These are phyloP conservation scores for Peromyscus polionotus DNA, from an alignment of 2,113 vertebrate species.

Conservation along the genomic window DNA sequence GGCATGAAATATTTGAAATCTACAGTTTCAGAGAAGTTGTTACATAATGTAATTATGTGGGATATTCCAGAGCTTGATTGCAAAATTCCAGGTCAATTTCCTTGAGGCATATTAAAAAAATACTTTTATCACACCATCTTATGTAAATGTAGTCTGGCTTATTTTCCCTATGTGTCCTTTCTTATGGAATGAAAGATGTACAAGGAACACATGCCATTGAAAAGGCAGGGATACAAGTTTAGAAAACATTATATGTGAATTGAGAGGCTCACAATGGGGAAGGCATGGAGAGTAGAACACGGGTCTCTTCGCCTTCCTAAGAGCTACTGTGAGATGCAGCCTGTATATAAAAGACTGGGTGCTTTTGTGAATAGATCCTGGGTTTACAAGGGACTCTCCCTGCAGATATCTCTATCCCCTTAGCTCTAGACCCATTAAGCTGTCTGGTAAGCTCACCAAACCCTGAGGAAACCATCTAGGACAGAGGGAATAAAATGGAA, in stretches of 20 bases:
- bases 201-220: not conserved
- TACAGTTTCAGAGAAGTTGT: slow-evolving; percentile 43
- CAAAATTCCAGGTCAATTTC: slow-evolving; percentile 51
- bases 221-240: not conserved
- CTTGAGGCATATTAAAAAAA: slow-evolving; percentile 12
- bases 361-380: not conserved
- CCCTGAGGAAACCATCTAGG: not conserved
- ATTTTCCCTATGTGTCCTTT: not conserved
- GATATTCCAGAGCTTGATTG: not conserved
- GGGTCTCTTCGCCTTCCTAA: not conserved
- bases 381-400: not conserved
- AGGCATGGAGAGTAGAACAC: not conserved
- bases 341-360: not conserved
- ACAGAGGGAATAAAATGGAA: not conserved
- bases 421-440: not conserved
- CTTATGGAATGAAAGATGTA: not conserved
- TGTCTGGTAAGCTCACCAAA: not conserved
- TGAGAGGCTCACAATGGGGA: not conserved
- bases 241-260: not conserved
- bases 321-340: not conserved
- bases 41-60: slow-evolving; percentile 14
- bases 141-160: not conserved
- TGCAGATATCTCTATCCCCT: not conserved
- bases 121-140: not conserved
- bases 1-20: slow-evolving; percentile 50